Evolutionary conservation across 92 coral and sea anemone genomes (phyloP), one percentile per base, ranked within the genome.

Genomic region (Metridium senile): DNA sequence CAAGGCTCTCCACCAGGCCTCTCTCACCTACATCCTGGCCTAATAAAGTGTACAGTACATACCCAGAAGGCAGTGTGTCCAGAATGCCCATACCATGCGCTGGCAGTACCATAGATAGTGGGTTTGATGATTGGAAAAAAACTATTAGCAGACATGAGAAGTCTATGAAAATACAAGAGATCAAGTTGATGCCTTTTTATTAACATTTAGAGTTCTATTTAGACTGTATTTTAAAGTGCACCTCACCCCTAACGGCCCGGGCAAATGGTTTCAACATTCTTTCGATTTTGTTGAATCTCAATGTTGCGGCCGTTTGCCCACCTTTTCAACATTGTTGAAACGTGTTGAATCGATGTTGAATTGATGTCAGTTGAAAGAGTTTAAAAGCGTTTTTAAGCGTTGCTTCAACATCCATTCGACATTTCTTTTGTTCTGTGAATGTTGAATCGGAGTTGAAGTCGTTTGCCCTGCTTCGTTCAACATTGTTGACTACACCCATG

Each of bases 121-220:
- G 97, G 0, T 91, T 84, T 80, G 87, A 86, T 9, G 93, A 88
- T 4, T 91, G 97, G 97, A 84, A 86, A 74, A 86, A 54, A 58
- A 83, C 84, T 25, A 66, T 66, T 39, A 83, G 77, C 33, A 73
- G 77, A 71, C 75, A 84, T 93, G 93, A 83, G 58, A 82, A 59
- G 46, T 56, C 86, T 11, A 27, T 64, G 4, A 87, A 68, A 75
- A 70, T 70, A 43, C 80, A 75, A 19, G 62, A 56, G 34, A 71
- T 75, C 56, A 78, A 69, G 29, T 43, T 76, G 2, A 76, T 51
- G 28, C 21, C 76, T 26, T 53, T 54, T 25, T 71, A 71, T 39
- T 9, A 17, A 23, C 22, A 70, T 39, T 39, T 13, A 25, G 33
- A 49, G 23, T 52, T 39, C 1, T 19, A 0, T 28, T 32, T 28